Conservation (phyloP, 2,113 vertebrate species). For the Syngnathus floridae region DNA sequence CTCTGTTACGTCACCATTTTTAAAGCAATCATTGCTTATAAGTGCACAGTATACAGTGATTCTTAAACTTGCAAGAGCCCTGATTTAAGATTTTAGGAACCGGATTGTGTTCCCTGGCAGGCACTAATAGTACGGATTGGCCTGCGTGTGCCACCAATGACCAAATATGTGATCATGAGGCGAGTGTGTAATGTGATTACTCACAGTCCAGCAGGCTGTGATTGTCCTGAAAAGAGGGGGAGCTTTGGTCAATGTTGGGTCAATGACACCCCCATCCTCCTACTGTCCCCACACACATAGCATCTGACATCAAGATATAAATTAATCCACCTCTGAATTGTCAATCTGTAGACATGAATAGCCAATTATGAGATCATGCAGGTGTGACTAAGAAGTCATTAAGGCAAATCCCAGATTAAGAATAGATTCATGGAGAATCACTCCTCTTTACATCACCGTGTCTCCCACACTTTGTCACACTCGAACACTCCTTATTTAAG, state of each 20-base stretch:
- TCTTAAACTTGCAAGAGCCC: no score
- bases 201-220: slow-evolving; percentile 36
- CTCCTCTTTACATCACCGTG: not conserved
- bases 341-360: not conserved
- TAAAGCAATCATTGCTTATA: not conserved
- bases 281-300: not conserved
- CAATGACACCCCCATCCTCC: slow-evolving; percentile 48
- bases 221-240: slow-evolving; percentile 50
- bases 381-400: not conserved
- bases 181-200: slow-evolving; percentile 63
- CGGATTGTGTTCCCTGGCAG: not conserved
- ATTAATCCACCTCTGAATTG: not conserved
- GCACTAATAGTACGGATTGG: slow-evolving; percentile 33
- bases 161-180: slow-evolving; percentile 16
- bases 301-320: not conserved
- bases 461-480: not conserved
- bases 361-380: not conserved
- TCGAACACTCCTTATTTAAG: not conserved
- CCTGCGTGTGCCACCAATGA: slow-evolving; percentile 19
- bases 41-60: no score
- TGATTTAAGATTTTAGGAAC: not conserved
- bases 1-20: not conserved
- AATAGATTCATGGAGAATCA: not conserved
- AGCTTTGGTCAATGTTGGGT: slow-evolving; percentile 48
- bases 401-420: not conserved